Base-by-base conservation (phyloP, 2,797 vertebrate genomes). In the Acropternis orthonyx region DNA sequence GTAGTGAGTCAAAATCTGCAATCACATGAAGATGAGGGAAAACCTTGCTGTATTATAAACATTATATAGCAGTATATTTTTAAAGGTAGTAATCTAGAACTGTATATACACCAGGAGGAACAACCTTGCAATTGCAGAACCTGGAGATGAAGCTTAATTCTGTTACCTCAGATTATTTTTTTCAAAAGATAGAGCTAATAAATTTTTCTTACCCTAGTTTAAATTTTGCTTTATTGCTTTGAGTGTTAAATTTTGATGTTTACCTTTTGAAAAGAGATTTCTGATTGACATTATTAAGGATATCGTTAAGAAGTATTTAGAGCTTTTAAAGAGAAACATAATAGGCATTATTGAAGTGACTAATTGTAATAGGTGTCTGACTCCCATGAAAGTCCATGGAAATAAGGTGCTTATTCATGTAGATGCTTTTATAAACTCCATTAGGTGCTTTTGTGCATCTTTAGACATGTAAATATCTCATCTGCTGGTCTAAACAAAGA, bases 201-300 rank as follows among this genome's bases (percentile, higher is more conserved):
- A 4, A 8, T 81, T 74, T 84, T 87, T 83, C 19, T 36, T 67
- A 16, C 12, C 12, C 6, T 62, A 2, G 14, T 73, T 90, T 55
- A 81, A 52, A 41, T 43, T 63, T 46, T 65, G 3, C 10, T 77
- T 2, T 74, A 41, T 93, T 91, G 39, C 59, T 95, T 84, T 97
- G 85, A 95, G 52, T 94, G 86, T 85, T 93, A 69, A 27, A 26
- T 90, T 93, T 92, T 94, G 44, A 75, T 88, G 75, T 79, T 76
- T 52, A 41, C 37, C 23, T 92, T 92, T 89, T 93, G 55, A 30
- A 28, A 95, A 91, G 93, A 82, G 48, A 79, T 84, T 78, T 75
- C 75, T 95, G 63, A 89, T 75, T 93, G 84, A 63, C 12, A 0
- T 56, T 74, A 7, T 44, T 87, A 51, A 75, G 24, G 9, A 24